Percentiles rank a stretch among this genome's conserved stretches.
Evolutionary conservation across 2,797 vertebrate genomes (phyloP).

Genomic region (Gambusia yucatana): DNA sequence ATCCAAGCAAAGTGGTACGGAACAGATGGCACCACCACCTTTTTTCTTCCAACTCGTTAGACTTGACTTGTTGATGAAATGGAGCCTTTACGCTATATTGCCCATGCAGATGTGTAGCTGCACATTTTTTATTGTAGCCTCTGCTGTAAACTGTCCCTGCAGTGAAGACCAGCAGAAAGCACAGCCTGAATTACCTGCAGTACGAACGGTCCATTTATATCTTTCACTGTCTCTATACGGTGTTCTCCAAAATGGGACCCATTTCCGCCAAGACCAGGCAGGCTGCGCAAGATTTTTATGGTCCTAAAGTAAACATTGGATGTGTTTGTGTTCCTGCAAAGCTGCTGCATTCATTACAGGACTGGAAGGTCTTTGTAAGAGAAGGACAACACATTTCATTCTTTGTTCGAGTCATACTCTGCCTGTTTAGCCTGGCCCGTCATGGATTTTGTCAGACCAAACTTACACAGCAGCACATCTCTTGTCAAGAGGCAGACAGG

Average conservation of each 20-base stretch:
- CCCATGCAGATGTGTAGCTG: conserved; percentile 78
- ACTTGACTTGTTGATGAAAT: conserved; percentile 85
- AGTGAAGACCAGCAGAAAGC: conserved; percentile 13
- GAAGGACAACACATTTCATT: conserved; percentile 35
- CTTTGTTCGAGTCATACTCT: conserved; percentile 45
- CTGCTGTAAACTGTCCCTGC: conserved; percentile 32
- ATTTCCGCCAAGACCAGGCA: conserved; percentile 24
- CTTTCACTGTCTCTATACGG: conserved; percentile 4
- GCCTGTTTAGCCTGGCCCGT: conserved; percentile 50
- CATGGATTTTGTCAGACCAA: conserved; percentile 50
- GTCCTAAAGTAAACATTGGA: conserved; percentile 17
- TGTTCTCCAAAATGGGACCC: conserved; percentile 5
- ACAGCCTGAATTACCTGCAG: conserved; percentile 12
- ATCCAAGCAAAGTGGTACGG: conserved; percentile 66
- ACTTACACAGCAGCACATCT: conserved; percentile 38
- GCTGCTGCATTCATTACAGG: conserved; percentile 35
- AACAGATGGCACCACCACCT: conserved; percentile 83
- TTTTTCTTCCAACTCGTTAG: conserved; percentile 84
- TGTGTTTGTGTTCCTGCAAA: conserved; percentile 28
- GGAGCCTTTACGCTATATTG: conserved; percentile 75
- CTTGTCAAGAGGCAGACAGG: conserved; percentile 39
- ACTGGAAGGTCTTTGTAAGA: conserved; percentile 48
- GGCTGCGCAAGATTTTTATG: conserved; percentile 4
- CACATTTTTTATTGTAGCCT: conserved; percentile 50
- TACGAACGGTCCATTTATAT: conserved; percentile 26